Base-by-base conservation (phyloP, 1,140 invertebrate species). In the Caenorhabditis brenneri region DNA sequence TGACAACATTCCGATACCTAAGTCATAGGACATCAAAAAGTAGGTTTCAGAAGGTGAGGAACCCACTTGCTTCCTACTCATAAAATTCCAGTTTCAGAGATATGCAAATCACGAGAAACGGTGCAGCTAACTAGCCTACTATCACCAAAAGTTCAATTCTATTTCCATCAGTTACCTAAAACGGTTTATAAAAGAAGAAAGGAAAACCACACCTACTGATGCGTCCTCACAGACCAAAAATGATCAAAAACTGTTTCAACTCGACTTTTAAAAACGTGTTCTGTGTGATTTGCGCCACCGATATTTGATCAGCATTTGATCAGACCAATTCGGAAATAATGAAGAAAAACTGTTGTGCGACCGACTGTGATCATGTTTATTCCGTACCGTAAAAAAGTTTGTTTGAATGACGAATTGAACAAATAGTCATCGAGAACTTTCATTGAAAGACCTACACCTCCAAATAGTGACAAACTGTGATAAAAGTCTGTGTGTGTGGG, bases 231-330 rank as follows among this genome's bases (percentile, higher is more conserved):
- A 74, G 65, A 42, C 36, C 65, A 27, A 74, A 74, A 74, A 74
- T 74, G 65, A 74, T 46, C 36, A 39, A 74, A 74, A 74, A 42
- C 65, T 74, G 65, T 74, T 74, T 74, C 65, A 42, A 65, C 7
- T 42, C 65, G 36, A 74, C 65, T 74, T 74, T 74, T 74, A 74
- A 74, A 74, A 74, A 46, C 65, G 65, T 74, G 65, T 74, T 74
- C 65, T 74, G 65, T 74, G 65, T 36, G 58, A 65, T 58, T 58
- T 33, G 33, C 58, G 58, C 29, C 31, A 33, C 36, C 65, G 65
- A 42, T 42, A 74, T 74, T 42, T 74, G 36, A 74, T 74, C 36
- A 74, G 36, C 29, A 24, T 74, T 74, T 74, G 65, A 74, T 74
- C 65, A 42, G 65, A 74, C 65, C 65, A 39, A 42, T 39, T 74